Conservation (phyloP, 2,888 invertebrate species). For the Busseola fusca region DNA sequence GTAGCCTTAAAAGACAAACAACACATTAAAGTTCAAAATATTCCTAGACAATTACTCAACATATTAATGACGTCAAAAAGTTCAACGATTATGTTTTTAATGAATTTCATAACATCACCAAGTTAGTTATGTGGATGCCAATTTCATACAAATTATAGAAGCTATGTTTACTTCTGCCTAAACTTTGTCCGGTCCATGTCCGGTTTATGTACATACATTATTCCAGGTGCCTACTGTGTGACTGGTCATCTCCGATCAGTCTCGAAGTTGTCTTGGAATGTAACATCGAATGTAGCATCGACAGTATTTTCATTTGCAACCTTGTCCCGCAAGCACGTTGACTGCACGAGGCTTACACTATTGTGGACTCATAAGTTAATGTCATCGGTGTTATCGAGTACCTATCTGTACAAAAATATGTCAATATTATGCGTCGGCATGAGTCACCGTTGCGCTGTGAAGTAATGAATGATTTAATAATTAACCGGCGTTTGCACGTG, state of each 20-base stretch:
- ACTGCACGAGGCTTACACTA: not conserved
- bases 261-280: no score
- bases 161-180: no score
- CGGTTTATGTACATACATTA: no score
- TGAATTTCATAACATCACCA: constrained; percentile 4
- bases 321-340: constrained; percentile 28
- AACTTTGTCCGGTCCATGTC: no score
- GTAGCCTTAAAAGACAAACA: not conserved
- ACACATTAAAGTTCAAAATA: not conserved
- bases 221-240: no score
- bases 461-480: constrained; percentile 50
- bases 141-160: not conserved
- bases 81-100: not conserved
- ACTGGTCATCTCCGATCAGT: no score
- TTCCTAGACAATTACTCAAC: not conserved
- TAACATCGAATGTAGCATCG: no score
- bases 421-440: constrained; percentile 53
- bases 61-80: not conserved
- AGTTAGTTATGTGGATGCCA: not conserved
- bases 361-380: constrained; percentile 20
- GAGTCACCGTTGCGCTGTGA: constrained; percentile 47
- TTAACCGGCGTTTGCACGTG: constrained; percentile 42
- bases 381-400: constrained; percentile 31
- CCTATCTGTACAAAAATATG: constrained; percentile 38
- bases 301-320: not conserved